Evolutionary conservation across 2,888 invertebrate genomes (phyloP).

Genomic region (Drosophila birchii): DNA sequence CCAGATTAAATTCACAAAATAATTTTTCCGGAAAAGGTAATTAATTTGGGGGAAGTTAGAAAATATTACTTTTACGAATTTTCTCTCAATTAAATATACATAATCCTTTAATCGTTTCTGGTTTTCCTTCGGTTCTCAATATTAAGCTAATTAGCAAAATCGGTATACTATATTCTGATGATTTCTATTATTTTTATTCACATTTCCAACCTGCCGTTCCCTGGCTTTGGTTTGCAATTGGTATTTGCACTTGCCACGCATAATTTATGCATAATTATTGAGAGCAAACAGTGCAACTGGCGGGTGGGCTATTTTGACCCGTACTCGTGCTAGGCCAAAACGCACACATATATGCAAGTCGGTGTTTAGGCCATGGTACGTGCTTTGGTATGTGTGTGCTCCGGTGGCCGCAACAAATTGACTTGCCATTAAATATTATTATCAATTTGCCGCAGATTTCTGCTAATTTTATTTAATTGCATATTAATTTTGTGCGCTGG

Average conservation of each 20-base stretch:
- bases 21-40: not conserved
- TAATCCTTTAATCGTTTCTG: not conserved
- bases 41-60: too few relatives aligned
- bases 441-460: conserved; percentile 67
- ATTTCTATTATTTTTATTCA: conserved; percentile 13
- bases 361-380: conserved; percentile 18
- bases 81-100: not conserved
- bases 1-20: too few relatives aligned
- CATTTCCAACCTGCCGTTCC: conserved; percentile 2
- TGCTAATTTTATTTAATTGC: conserved; percentile 73
- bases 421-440: conserved; percentile 70
- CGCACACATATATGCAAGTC: conserved; percentile 33
- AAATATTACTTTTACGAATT: not conserved
- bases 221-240: conserved; percentile 21
- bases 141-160: conserved; percentile 1
- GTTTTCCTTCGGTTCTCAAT: not conserved
- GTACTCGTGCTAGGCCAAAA: conserved; percentile 2
- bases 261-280: conserved; percentile 73
- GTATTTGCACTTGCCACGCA: conserved; percentile 60
- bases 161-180: not conserved
- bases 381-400: conserved; percentile 3
- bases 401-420: conserved; percentile 60
- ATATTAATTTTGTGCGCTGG: conserved; percentile 67
- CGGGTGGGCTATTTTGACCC: conserved; percentile 22
- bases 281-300: conserved; percentile 51